phyloP scores from a whole-genome alignment of 2,888 invertebrate species.

The Perizoma affinitatum region DNA sequence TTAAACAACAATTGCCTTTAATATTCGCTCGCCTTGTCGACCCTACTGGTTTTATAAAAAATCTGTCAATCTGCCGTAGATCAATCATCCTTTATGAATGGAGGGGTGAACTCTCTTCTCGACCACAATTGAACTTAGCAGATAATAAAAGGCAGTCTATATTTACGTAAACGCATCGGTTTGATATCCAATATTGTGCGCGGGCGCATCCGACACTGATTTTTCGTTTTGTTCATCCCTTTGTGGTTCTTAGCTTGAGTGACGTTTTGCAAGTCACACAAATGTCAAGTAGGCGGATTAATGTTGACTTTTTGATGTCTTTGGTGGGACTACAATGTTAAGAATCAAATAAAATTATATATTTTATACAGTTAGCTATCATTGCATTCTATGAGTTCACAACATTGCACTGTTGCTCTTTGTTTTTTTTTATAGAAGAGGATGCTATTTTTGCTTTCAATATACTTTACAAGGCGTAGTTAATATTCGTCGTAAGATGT shows the following conservation, averaged over 20 bases:
- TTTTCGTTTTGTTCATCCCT: constrained; percentile 56
- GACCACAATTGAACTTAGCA: constrained; percentile 74
- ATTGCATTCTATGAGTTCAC: too few relatives aligned
- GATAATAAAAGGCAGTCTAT: constrained; percentile 79
- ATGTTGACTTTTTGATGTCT: constrained; percentile 35
- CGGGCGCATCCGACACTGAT: constrained; percentile 68
- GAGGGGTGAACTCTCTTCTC: constrained; percentile 68
- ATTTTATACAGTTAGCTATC: too few relatives aligned
- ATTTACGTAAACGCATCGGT: constrained; percentile 81
- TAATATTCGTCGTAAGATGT: too few relatives aligned
- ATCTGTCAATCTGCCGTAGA: constrained; percentile 83
- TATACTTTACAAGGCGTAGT: too few relatives aligned
- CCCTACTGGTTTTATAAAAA: constrained; percentile 78
- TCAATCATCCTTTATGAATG: constrained; percentile 81
- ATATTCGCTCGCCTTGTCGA: constrained; percentile 76
- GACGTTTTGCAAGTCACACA: constrained; percentile 61
- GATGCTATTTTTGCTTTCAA: too few relatives aligned
- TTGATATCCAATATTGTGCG: constrained; percentile 77
- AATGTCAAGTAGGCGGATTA: constrained; percentile 63
- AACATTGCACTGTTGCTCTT: too few relatives aligned
- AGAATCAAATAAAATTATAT: too few relatives aligned
- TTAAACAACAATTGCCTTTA: constrained; percentile 85
- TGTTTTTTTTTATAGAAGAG: too few relatives aligned
- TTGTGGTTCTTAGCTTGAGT: constrained; percentile 58
- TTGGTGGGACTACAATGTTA: too few relatives aligned